Evolutionary conservation across 2,888 invertebrate genomes (phyloP), one percentile per base, ranked within the genome.

Genomic region (Stratiomys singularior): DNA sequence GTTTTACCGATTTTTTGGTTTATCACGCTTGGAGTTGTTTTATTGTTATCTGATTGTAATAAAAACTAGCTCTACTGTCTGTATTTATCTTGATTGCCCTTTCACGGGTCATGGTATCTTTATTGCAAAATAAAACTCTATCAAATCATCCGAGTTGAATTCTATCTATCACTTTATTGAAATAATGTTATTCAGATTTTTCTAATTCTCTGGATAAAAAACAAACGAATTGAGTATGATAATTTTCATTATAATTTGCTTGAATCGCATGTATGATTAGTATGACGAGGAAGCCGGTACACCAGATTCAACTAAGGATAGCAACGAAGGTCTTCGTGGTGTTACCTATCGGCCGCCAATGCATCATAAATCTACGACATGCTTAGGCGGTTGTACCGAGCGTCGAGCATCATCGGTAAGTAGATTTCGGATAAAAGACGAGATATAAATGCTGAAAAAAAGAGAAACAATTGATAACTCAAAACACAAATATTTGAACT

Each of bases 361-460:
- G 76, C 87, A 86, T 82, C 84, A 85, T 80, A 86, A 88, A 84
- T 89, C 90, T 81, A 90, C 91, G 84, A 91, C 92, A 88, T 93
- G 93, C 88, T 89, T 93, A 85, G 89, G 90, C 86, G 91, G 92
- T 86, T 93, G 93, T 89, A 89, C 92, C 86, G 91, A 93, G 84
- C 91, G 91, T 82, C 91, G 92, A 87, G 91, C 91, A 88, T 93
- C 93, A 83, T 91, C 91, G 91, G 93, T 93, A 91, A 93, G 93
- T 90, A 85, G 52, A 47, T 25, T 60, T 60, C 27, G 7, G 23
- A 25, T 60, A 23, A 9, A 37, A 21, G 60, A 60, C n/a, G n/a
- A n/a, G n/a, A 60, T 27, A 23, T 21, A 11, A 21, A 69, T 46
- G 23, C n/a, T n/a, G 18, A 72, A 4, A 47, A 47, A 37, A 18